phyloP scores from a whole-genome alignment of 2,797 vertebrate genomes.

The Epinephelus awoara region DNA sequence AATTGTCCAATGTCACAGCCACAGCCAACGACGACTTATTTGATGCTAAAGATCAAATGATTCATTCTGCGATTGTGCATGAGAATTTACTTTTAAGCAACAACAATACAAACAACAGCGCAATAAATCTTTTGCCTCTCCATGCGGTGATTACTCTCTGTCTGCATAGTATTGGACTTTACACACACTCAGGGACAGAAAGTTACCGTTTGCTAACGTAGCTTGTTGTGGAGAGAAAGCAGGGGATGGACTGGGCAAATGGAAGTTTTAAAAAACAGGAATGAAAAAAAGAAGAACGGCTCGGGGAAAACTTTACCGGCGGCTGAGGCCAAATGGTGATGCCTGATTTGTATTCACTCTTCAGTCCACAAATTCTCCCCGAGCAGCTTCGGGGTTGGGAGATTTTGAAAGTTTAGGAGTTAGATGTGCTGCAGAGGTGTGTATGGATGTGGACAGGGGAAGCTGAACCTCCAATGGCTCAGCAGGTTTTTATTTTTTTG shows the following conservation, averaged over 20 bases:
- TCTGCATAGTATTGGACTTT: constrained; percentile 68
- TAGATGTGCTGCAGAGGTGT: constrained; percentile 62
- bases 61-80: constrained; percentile 81
- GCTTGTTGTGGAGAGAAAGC: constrained; percentile 49
- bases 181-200: constrained; percentile 59
- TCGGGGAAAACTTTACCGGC: constrained; percentile 55
- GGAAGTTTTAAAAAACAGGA: constrained; percentile 56
- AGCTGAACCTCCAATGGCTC: constrained; percentile 75
- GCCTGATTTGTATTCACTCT: constrained; percentile 76
- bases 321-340: constrained; percentile 57
- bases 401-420: constrained; percentile 72
- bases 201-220: constrained; percentile 71
- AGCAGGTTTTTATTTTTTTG: constrained; percentile 62
- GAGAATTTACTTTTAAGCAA: constrained; percentile 82
- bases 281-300: constrained; percentile 51
- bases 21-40: constrained; percentile 78
- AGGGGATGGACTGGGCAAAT: constrained; percentile 46
- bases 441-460: constrained; percentile 42
- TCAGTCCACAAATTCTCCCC: constrained; percentile 60
- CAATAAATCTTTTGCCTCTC: constrained; percentile 72
- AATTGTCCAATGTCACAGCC: constrained; percentile 80
- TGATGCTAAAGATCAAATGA: constrained; percentile 82
- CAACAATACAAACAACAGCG: constrained; percentile 69
- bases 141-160: constrained; percentile 69
- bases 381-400: constrained; percentile 69